These are phyloP conservation scores for Darevskia nairensis DNA, from an alignment of 2,797 vertebrate genomes.

Conservation along the genomic window DNA sequence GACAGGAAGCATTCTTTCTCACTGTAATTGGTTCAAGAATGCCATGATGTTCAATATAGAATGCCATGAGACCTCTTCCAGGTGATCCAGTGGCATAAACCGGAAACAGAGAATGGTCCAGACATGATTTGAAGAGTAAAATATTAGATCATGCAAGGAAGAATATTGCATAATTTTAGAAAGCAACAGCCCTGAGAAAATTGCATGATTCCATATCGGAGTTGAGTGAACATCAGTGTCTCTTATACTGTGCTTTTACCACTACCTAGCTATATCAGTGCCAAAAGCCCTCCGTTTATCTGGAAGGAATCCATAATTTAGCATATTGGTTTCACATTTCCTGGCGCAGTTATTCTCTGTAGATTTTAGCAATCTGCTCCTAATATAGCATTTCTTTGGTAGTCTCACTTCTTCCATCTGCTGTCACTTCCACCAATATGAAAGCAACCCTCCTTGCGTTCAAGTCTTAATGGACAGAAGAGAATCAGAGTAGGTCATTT, in stretches of 20 bases:
- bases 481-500: too few species aligned
- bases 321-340: not conserved
- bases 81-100: not conserved
- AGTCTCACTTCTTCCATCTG: not conserved
- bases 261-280: not conserved
- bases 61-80: not conserved
- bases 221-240: not conserved
- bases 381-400: conserved; percentile 4
- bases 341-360: not conserved
- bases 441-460: not conserved
- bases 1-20: not conserved
- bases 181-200: not conserved
- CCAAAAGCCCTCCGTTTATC: not conserved
- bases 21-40: not conserved
- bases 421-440: not conserved
- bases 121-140: not conserved
- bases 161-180: not conserved
- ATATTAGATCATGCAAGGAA: not conserved
- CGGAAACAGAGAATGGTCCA: not conserved
- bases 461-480: not conserved
- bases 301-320: conserved; percentile 2
- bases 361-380: conserved; percentile 13
- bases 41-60: too few species aligned
- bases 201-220: not conserved
- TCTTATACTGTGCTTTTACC: not conserved